These are phyloP conservation scores for Prietella phreatophila DNA, from an alignment of 2,113 vertebrate species.

Conservation along the genomic window DNA sequence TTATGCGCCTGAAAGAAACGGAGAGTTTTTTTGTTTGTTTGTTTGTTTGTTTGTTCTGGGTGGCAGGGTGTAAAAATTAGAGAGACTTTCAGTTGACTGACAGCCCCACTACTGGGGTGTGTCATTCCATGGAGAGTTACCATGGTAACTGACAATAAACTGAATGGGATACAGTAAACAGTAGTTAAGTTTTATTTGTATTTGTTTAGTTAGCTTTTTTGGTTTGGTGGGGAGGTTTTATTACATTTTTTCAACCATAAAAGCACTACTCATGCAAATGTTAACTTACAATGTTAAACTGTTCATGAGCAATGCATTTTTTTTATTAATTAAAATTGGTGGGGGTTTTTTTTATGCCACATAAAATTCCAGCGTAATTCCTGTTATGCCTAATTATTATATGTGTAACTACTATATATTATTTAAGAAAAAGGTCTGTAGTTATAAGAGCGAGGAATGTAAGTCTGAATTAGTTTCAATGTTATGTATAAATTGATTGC, in stretches of 20 bases:
- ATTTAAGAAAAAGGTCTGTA: neutral
- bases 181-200: neutral
- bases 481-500: neutral
- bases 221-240: neutral
- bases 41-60: constrained; percentile 10
- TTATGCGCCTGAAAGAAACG: neutral
- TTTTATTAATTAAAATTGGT: neutral
- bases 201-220: neutral
- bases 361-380: neutral
- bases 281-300: neutral
- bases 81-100: constrained; percentile 65
- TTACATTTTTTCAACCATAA: neutral
- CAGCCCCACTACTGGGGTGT: constrained; percentile 64
- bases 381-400: neutral
- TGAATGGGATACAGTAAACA: constrained; percentile 39
- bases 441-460: neutral
- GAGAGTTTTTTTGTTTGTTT: neutral
- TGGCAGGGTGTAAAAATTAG: constrained; percentile 33
- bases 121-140: constrained; percentile 60
- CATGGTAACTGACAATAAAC: constrained; percentile 60
- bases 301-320: neutral
- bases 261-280: neutral
- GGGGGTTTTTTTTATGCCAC: neutral
- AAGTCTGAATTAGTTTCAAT: neutral
- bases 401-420: neutral